These are phyloP conservation scores for Apeltes quadracus DNA, from an alignment of 2,113 vertebrate genomes.

Conservation along the genomic window DNA sequence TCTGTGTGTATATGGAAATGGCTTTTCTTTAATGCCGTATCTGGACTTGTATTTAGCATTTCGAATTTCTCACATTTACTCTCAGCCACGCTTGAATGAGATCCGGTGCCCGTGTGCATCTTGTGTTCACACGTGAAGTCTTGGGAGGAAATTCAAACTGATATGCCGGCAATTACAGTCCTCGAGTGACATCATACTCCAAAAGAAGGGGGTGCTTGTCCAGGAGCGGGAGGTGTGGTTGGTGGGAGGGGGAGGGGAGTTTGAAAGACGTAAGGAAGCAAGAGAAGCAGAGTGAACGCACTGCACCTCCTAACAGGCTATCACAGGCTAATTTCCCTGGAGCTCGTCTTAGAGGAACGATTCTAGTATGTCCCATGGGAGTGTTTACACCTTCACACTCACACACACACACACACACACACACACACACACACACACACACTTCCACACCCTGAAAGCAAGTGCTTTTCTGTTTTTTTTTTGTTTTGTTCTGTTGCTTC, in stretches of 20 bases:
- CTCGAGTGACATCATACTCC: slow-evolving; percentile 57
- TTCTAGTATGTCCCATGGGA: slow-evolving; percentile 61
- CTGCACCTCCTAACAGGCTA: slow-evolving; percentile 56
- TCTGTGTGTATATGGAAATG: too few species aligned
- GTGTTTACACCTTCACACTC: slow-evolving; percentile 56
- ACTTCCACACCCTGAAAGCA: slow-evolving; percentile 11
- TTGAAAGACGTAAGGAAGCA: slow-evolving; percentile 9
- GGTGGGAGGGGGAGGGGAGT: slow-evolving; percentile 23
- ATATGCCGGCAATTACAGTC: slow-evolving; percentile 35
- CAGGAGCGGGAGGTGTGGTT: slow-evolving; percentile 39
- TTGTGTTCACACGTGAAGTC: slow-evolving; percentile 33
- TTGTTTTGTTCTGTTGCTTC: slow-evolving; percentile 27
- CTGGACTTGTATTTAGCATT: not conserved
- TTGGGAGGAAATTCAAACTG: slow-evolving; percentile 46
- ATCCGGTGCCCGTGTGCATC: slow-evolving; percentile 29
- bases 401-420: slow-evolving; percentile 38
- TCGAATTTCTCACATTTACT: slow-evolving; percentile 5
- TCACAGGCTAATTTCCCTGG: slow-evolving; percentile 68
- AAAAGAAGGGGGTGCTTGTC: slow-evolving; percentile 37
- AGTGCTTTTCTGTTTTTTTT: slow-evolving; percentile 19
- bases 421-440: slow-evolving; percentile 21
- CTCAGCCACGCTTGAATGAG: not conserved
- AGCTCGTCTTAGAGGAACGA: slow-evolving; percentile 64
- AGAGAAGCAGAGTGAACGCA: slow-evolving; percentile 29
- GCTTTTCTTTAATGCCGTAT: slow-evolving; percentile 15